Evolutionary conservation across 2,888 invertebrate species (phyloP).

Genomic region (Pharmacophagus antenor): DNA sequence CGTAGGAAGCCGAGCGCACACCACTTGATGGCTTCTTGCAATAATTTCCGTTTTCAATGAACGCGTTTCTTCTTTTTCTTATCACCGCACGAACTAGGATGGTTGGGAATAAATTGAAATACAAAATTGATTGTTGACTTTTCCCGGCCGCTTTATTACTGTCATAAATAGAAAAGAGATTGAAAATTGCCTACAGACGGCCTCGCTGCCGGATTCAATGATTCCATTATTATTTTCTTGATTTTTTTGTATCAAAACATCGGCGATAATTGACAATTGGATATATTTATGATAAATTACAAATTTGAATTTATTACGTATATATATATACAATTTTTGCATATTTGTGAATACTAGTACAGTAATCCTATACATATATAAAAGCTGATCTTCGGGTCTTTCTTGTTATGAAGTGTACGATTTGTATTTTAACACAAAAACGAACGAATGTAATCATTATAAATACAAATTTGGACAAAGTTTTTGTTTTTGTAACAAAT

Average conservation of each 20-base stretch:
- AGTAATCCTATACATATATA: too few species aligned
- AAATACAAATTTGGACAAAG: too few species aligned
- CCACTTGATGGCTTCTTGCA: conserved; percentile 79
- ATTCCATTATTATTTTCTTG: conserved; percentile 54
- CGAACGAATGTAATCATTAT: too few species aligned
- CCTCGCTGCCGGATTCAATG: conserved; percentile 56
- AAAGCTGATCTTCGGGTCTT: too few species aligned
- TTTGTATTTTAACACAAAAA: too few species aligned
- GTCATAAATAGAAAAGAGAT: conserved; percentile 79
- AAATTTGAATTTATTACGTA: neutral
- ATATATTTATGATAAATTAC: conserved; percentile 28
- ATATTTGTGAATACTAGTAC: too few species aligned
- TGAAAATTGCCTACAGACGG: conserved; percentile 73
- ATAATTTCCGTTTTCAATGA: conserved; percentile 82
- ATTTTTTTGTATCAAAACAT: conserved; percentile 43
- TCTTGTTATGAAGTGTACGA: too few species aligned
- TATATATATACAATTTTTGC: too few species aligned
- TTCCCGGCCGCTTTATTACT: conserved; percentile 79
- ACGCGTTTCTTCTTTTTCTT: conserved; percentile 77
- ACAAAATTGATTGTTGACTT: conserved; percentile 82
- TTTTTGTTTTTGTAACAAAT: neutral
- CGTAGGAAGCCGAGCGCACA: conserved; percentile 65
- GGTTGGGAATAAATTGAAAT: conserved; percentile 81
- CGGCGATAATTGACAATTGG: conserved; percentile 32
- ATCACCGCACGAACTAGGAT: conserved; percentile 79